phyloP scores from a whole-genome alignment of 1,140 invertebrate genomes.

The Leguminivora glycinivorella region DNA sequence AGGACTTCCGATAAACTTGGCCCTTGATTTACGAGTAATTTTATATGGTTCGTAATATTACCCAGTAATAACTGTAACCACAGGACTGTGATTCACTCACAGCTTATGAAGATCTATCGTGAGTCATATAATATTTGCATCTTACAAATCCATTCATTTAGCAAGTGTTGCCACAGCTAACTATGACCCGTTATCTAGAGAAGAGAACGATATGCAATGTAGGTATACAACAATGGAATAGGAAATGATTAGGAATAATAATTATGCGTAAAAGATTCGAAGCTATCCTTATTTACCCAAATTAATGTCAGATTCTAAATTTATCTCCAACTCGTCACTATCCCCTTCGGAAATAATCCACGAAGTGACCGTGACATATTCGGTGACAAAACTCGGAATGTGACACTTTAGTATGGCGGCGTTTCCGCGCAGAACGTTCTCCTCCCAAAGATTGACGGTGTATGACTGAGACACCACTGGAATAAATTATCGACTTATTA shows the following conservation, averaged over 20 bases:
- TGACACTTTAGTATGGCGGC: conserved; percentile 91
- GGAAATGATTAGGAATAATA: background rate
- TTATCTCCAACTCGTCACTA: conserved; percentile 59
- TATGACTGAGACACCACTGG: conserved; percentile 92
- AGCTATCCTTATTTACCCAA: conserved; percentile 56
- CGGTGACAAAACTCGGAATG: conserved; percentile 91
- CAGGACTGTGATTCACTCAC: conserved; percentile 16
- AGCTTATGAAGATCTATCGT: background rate
- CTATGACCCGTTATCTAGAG: too few relatives aligned
- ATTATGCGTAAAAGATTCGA: conserved; percentile 20
- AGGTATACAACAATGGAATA: background rate
- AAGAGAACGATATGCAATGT: background rate
- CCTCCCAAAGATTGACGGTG: conserved; percentile 91
- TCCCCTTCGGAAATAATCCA: conserved; percentile 89
- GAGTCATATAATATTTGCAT: background rate
- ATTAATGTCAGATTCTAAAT: conserved; percentile 62
- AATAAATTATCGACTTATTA: conserved; percentile 41
- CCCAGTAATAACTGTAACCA: background rate
- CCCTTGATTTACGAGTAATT: conserved; percentile 5
- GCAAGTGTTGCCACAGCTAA: background rate
- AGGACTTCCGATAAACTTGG: conserved; percentile 8
- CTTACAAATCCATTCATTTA: background rate
- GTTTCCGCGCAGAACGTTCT: conserved; percentile 91
- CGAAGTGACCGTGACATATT: conserved; percentile 88
- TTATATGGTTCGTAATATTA: background rate